Evolutionary conservation across 1,140 invertebrate species (phyloP), one percentile per base, ranked within the genome.

Genomic region (Zelostemma sp.): DNA sequence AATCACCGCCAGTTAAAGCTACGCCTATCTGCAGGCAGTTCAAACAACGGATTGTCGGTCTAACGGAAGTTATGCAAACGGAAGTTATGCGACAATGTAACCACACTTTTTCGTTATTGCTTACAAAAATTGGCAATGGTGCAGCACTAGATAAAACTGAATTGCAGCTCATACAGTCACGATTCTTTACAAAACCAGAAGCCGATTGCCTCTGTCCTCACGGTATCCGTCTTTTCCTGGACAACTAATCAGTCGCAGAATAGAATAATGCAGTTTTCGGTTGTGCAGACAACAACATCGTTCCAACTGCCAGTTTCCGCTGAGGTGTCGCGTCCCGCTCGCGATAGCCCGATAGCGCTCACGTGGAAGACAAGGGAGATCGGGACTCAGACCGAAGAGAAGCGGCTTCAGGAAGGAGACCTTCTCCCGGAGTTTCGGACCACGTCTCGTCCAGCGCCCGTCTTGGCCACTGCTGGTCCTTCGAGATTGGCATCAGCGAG

Each of bases 51-150:
- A 63, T 66, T 11, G 58, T 25, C 43, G 62, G 62, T 43, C 57
- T 25, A 0, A 15, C 56, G 73, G 0, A 40, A 73, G 56, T 76
- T 65, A 57, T 76, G 43, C 28, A 75, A 0, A 67, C 41, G 4
- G 8, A 73, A 68, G 68, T 78, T 6, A 73, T 78, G 70, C 35
- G 73, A 31, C 68, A 76, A 62, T 8, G 48, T 17, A 63, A 76
- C 55, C 51, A 47, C 43, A 31, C 8, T 46, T 81, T 80, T 62
- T 77, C 76, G 11, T 43, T 47, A n/a, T 62, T 78, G 43, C 62
- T 80, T 17, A 79, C 75, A 14, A 78, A 74, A 73, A 68, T 78
- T 47, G 73, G 77, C 1, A 74, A 76, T 66, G 74, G 73, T 9
- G 18, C 49, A 5, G 21, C 9, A 33, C 53, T 76, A 16, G 35